Percentiles rank a stretch among this genome's conserved stretches.
Conservation (phyloP, 1,140 invertebrate genomes). For the Dryas iulia region DNA sequence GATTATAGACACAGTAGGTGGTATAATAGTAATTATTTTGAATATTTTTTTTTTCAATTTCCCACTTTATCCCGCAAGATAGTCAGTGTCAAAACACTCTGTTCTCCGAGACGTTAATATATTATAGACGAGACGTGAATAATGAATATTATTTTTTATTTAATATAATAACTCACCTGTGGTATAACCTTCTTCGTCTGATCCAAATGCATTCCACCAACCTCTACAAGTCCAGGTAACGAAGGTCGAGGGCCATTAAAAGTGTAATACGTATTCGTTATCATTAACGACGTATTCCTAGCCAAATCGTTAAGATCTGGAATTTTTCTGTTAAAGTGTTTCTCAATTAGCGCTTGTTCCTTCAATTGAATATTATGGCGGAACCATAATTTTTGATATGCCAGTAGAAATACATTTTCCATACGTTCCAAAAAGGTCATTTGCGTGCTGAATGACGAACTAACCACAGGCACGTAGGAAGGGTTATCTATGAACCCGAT, state of each 20-base stretch:
- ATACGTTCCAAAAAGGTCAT: constrained; percentile 82
- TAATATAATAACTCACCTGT: constrained; percentile 32
- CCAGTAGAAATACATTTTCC: constrained; percentile 71
- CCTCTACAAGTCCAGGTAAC: constrained; percentile 74
- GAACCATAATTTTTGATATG: constrained; percentile 56
- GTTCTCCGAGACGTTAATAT: too few species aligned
- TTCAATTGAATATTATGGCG: constrained; percentile 49
- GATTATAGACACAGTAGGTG: too few species aligned
- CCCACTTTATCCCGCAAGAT: too few species aligned
- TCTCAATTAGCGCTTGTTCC: constrained; percentile 68
- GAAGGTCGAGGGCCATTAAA: constrained; percentile 79
- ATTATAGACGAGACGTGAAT: too few species aligned
- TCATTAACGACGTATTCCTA: constrained; percentile 64
- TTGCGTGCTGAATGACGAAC: constrained; percentile 52
- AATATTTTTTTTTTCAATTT: too few species aligned
- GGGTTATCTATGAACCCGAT: constrained; percentile 83
- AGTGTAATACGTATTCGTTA: constrained; percentile 81
- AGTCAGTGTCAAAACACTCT: too few species aligned
- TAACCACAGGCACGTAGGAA: constrained; percentile 82
- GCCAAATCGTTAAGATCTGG: constrained; percentile 69
- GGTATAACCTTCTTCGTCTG: constrained; percentile 34
- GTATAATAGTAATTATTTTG: too few species aligned
- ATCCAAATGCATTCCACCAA: constrained; percentile 45
- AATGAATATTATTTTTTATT: too few species aligned
- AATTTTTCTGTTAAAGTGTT: constrained; percentile 67